Evolutionary conservation across 2,113 vertebrate species (phyloP).

Genomic region (Mirza zaza): DNA sequence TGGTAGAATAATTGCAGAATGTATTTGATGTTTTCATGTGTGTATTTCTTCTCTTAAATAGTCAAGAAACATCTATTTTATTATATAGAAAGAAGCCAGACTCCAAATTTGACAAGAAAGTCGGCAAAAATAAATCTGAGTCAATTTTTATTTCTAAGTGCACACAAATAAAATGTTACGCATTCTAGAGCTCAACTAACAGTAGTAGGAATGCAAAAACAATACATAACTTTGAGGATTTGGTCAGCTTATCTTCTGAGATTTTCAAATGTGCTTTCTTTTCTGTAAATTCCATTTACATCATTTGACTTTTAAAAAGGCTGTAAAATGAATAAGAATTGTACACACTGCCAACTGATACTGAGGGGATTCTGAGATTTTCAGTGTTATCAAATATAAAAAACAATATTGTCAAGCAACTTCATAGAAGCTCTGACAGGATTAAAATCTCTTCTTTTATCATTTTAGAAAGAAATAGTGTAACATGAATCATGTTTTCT

Average conservation of each 20-base stretch:
- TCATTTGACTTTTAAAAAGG: slow-evolving; percentile 24
- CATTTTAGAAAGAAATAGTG: slow-evolving; percentile 2
- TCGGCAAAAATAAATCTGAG: slow-evolving; percentile 43
- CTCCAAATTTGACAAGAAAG: background rate
- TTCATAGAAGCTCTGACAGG: background rate
- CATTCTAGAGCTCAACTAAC: background rate
- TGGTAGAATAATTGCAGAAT: background rate
- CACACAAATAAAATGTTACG: background rate
- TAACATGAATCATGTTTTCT: background rate
- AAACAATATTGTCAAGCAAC: slow-evolving; percentile 25
- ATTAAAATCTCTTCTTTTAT: background rate
- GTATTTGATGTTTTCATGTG: background rate
- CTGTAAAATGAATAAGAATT: background rate
- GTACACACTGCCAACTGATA: background rate
- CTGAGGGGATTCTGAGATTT: background rate
- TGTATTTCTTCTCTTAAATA: background rate
- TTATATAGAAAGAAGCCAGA: slow-evolving; percentile 2
- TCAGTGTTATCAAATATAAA: background rate
- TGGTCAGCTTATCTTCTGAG: background rate
- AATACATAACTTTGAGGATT: background rate
- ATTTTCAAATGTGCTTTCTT: slow-evolving; percentile 18
- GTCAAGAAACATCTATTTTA: slow-evolving; percentile 51
- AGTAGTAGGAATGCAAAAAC: background rate
- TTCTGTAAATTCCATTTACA: slow-evolving; percentile 45
- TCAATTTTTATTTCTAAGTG: background rate